Evolutionary conservation across 2,888 invertebrate species (phyloP).

Genomic region (Tubulanus polymorphus): DNA sequence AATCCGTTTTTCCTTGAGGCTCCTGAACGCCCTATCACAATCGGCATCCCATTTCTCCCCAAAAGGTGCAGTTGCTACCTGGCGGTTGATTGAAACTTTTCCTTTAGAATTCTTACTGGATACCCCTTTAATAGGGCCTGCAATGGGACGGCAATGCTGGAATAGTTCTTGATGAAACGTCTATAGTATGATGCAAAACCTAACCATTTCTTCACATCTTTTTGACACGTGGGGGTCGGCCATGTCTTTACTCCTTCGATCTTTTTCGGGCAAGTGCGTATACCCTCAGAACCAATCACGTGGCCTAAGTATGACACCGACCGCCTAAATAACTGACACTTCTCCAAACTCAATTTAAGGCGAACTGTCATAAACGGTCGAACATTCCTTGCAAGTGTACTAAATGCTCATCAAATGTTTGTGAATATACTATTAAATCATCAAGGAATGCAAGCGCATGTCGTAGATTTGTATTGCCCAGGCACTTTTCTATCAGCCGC

Average conservation of each 20-base stretch:
- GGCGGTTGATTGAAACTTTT: not conserved
- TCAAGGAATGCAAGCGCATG: slow-evolving; percentile 3
- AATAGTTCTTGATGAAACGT: slow-evolving; percentile 7
- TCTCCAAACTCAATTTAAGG: slow-evolving; percentile 3
- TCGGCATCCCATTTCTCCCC: not conserved
- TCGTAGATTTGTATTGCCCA: not conserved
- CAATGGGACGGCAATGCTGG: slow-evolving; percentile 6
- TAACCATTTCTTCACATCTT: slow-evolving; percentile 2
- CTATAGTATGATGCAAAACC: slow-evolving; percentile 6
- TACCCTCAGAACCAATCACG: not conserved
- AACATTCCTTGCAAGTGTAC: slow-evolving; percentile 2
- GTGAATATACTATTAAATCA: slow-evolving; percentile 4
- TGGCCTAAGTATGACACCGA: slow-evolving; percentile 5
- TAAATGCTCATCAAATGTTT: slow-evolving; percentile 5
- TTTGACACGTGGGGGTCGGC: slow-evolving; percentile 3
- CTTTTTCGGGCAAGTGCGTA: slow-evolving; percentile 1
- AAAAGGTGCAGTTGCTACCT: not conserved
- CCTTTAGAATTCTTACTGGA: not conserved
- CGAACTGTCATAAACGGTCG: not conserved
- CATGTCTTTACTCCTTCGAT: slow-evolving; percentile 1
- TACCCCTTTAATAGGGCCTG: not conserved
- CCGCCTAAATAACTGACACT: slow-evolving; percentile 2
- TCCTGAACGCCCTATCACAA: not conserved
- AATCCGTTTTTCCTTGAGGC: not conserved
- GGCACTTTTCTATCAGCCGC: not conserved